phyloP scores from a whole-genome alignment of 2,113 vertebrate species.

The Arothron firmamentum region DNA sequence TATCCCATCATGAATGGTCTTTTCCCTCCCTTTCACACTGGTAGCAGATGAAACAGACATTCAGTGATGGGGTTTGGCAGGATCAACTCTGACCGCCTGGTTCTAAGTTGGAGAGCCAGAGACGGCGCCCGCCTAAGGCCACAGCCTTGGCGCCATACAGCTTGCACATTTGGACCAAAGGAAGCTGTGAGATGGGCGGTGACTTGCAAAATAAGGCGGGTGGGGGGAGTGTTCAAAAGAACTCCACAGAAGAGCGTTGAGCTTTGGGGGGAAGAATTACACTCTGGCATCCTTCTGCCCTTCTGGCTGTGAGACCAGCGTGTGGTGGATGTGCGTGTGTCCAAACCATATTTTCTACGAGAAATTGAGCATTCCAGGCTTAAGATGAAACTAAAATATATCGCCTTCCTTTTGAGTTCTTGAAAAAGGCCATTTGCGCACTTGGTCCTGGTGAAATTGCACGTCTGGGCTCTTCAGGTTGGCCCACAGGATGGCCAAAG shows the following conservation, averaged over 20 bases:
- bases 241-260: conserved; percentile 28
- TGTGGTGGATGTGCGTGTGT: conserved; percentile 2
- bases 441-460: conserved; percentile 17
- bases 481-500: no score
- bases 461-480: no score
- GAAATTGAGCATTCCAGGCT: conserved; percentile 16
- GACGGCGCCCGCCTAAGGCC: conserved; percentile 19
- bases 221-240: conserved; percentile 38
- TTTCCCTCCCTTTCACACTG: background rate
- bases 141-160: conserved; percentile 19
- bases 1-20: background rate
- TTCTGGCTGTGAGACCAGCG: conserved; percentile 27
- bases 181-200: conserved; percentile 23
- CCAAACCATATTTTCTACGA: conserved; percentile 3
- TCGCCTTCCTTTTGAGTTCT: conserved; percentile 2
- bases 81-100: conserved; percentile 39
- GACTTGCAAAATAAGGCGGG: conserved; percentile 28
- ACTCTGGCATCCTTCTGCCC: conserved; percentile 39
- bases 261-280: conserved; percentile 27
- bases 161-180: conserved; percentile 10
- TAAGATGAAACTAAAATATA: conserved; percentile 21
- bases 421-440: conserved; percentile 23
- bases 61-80: conserved; percentile 23
- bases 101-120: conserved; percentile 24
- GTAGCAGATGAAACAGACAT: conserved; percentile 25